Percentiles rank a stretch among this genome's conserved stretches.
Conservation (phyloP, 2,113 vertebrate genomes). For the Alosa alosa region DNA sequence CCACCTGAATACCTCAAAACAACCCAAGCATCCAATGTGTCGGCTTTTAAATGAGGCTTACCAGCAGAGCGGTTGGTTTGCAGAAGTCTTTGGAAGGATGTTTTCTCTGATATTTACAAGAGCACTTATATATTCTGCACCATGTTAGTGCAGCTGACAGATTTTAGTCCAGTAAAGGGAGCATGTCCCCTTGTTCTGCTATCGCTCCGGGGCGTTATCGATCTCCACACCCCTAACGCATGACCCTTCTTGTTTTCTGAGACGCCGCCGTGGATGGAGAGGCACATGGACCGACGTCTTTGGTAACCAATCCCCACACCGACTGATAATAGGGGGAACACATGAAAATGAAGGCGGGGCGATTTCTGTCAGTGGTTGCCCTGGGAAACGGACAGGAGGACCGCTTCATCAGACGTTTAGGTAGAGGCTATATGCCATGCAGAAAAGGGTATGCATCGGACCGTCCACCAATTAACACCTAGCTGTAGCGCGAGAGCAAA, state of each 20-base stretch:
- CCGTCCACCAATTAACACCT: no score
- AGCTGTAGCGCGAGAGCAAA: not conserved
- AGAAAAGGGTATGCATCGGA: no score
- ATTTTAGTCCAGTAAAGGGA: not conserved
- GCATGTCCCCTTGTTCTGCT: not conserved
- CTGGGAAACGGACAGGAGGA: conserved; percentile 31
- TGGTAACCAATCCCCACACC: conserved; percentile 17
- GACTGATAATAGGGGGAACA: not conserved
- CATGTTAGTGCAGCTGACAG: not conserved
- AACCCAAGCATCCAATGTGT: not conserved
- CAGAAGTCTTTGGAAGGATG: not conserved
- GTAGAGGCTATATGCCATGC: no score
- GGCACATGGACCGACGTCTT: conserved; percentile 17
- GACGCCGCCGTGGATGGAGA: not conserved
- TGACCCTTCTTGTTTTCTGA: not conserved
- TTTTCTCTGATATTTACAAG: not conserved
- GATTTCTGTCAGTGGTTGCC: conserved; percentile 27
- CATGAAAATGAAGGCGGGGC: not conserved
- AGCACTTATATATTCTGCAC: not conserved
- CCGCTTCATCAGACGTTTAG: not conserved
- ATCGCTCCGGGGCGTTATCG: not conserved
- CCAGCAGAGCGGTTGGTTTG: not conserved
- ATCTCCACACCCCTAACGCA: conserved; percentile 19
- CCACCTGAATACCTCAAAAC: not conserved
- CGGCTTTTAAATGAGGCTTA: not conserved